Percentiles rank a stretch among this genome's conserved stretches.
Conservation (phyloP, 1,140 invertebrate genomes). For the Aphidius gifuensis region DNA sequence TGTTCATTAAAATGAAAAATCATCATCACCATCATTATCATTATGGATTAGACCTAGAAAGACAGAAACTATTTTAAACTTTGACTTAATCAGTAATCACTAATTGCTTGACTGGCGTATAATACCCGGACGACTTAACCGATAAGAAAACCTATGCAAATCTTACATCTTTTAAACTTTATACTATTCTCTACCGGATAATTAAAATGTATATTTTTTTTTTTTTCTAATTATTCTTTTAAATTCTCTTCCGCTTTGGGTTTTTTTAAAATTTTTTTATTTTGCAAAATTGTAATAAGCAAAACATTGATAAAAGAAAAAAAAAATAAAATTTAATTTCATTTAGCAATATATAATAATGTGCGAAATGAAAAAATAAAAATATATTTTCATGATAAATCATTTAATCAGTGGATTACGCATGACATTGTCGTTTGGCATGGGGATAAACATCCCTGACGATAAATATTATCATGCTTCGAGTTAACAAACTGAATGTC, state of each 20-base stretch:
- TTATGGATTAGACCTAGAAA: not conserved
- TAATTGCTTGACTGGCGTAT: conserved; percentile 52
- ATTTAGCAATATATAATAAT: too few relatives aligned
- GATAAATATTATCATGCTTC: too few relatives aligned
- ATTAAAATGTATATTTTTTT: conserved; percentile 50
- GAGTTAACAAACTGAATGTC: too few relatives aligned
- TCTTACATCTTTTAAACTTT: conserved; percentile 26
- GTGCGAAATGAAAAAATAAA: too few relatives aligned
- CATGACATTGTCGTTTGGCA: too few relatives aligned
- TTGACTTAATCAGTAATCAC: conserved; percentile 57
- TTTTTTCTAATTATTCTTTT: conserved; percentile 42
- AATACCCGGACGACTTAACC: conserved; percentile 35
- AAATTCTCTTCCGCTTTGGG: conserved; percentile 15
- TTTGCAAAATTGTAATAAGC: not conserved
- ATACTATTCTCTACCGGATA: conserved; percentile 50
- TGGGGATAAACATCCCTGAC: too few relatives aligned
- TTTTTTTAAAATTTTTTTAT: not conserved
- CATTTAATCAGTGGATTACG: too few relatives aligned
- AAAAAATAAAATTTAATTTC: too few relatives aligned
- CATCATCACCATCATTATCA: conserved; percentile 1
- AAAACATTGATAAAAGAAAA: too few relatives aligned
- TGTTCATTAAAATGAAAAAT: too few relatives aligned
- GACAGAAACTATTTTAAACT: conserved; percentile 12
- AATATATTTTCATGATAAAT: too few relatives aligned
- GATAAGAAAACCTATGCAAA: conserved; percentile 54